Percentiles rank a stretch among this genome's conserved stretches.
phyloP scores from a whole-genome alignment of 1,140 invertebrate genomes.

The Pachypeltis micranthus region DNA sequence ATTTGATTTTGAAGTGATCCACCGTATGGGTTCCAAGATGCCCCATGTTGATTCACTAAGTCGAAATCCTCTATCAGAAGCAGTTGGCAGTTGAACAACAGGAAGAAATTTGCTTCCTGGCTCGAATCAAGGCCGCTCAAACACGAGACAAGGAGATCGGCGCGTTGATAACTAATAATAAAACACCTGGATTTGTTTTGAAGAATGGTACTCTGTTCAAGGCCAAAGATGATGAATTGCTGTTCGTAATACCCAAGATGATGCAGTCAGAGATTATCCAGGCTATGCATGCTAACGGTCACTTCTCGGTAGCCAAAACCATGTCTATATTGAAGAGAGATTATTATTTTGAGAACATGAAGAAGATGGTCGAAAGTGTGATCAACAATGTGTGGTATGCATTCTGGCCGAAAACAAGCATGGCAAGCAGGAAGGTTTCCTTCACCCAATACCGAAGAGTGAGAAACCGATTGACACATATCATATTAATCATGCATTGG shows the following conservation, averaged over 20 bases:
- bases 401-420: conserved; percentile 32
- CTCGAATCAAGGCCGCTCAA: conserved; percentile 23
- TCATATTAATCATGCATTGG: conserved; percentile 25
- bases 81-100: neutral
- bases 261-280: conserved; percentile 29
- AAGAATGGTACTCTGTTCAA: conserved; percentile 22
- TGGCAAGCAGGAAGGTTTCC: conserved; percentile 35
- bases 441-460: conserved; percentile 30
- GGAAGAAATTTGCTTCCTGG: conserved; percentile 23
- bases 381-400: conserved; percentile 33
- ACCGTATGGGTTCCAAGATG: conserved; percentile 15
- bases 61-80: conserved; percentile 17
- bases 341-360: conserved; percentile 33
- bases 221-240: conserved; percentile 11
- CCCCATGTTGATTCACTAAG: conserved; percentile 18
- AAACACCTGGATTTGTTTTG: conserved; percentile 3
- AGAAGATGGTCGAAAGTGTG: conserved; percentile 29
- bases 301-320: conserved; percentile 34
- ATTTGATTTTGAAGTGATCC: conserved; percentile 24
- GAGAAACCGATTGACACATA: conserved; percentile 27
- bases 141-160: conserved; percentile 12
- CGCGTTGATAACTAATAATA: conserved; percentile 11
- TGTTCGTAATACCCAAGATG: conserved; percentile 25
- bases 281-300: conserved; percentile 30
- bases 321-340: conserved; percentile 32